phyloP scores from a whole-genome alignment of 2,113 vertebrate genomes.

The Ageneiosus marmoratus region DNA sequence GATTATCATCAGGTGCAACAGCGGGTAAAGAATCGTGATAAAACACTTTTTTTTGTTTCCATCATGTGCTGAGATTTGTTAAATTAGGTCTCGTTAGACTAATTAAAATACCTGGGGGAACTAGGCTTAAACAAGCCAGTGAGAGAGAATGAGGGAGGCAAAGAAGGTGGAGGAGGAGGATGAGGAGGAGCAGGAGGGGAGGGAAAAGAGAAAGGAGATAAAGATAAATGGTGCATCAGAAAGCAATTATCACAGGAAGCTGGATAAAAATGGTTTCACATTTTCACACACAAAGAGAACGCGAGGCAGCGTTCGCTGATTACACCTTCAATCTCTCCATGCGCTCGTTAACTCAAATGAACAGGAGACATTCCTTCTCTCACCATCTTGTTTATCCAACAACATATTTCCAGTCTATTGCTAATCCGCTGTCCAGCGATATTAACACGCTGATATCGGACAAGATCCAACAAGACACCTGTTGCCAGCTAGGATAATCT shows the following conservation, averaged over 20 bases:
- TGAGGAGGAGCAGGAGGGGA: conserved; percentile 21
- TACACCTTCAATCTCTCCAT: conserved; percentile 48
- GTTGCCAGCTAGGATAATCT: neutral
- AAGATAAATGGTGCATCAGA: conserved; percentile 59
- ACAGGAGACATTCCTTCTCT: conserved; percentile 23
- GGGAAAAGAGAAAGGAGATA: conserved; percentile 44
- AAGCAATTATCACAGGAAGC: conserved; percentile 71
- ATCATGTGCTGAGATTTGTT: conserved; percentile 49
- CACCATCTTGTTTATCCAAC: conserved; percentile 45
- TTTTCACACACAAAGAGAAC: conserved; percentile 58
- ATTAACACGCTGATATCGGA: conserved; percentile 10
- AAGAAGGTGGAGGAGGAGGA: conserved; percentile 6
- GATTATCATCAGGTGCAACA: conserved; percentile 23
- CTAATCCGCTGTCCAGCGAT: conserved; percentile 20
- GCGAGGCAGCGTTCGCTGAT: conserved; percentile 56
- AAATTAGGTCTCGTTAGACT: conserved; percentile 51
- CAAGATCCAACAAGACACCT: neutral
- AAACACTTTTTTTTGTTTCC: conserved; percentile 47
- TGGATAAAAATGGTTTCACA: conserved; percentile 63
- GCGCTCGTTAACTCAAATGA: conserved; percentile 38
- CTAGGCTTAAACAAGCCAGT: conserved; percentile 42
- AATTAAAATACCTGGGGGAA: conserved; percentile 57
- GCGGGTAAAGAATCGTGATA: conserved; percentile 21
- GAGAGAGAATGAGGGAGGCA: conserved; percentile 27
- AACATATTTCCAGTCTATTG: conserved; percentile 27